phyloP scores from a whole-genome alignment of 2,888 invertebrate species.

The Drosophila mulleri region DNA sequence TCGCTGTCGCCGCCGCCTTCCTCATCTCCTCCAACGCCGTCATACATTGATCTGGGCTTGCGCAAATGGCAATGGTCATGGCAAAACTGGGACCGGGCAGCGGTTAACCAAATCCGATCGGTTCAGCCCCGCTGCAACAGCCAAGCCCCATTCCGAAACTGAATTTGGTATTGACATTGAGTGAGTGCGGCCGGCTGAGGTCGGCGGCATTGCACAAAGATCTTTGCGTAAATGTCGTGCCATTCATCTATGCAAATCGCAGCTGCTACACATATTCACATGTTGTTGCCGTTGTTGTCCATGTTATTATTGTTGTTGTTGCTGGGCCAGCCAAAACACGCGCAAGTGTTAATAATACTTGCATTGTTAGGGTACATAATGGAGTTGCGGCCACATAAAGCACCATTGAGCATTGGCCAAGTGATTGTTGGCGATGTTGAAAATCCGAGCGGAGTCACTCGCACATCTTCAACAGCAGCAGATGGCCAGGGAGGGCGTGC shows the following conservation, averaged over 20 bases:
- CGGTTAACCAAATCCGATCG: constrained; percentile 18
- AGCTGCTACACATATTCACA: not conserved
- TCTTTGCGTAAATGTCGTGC: constrained; percentile 53
- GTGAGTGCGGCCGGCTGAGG: constrained; percentile 30
- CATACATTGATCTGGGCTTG: constrained; percentile 66
- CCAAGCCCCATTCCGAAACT: constrained; percentile 28
- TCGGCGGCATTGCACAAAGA: constrained; percentile 47
- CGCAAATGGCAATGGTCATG: constrained; percentile 60
- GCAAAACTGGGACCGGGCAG: constrained; percentile 45
- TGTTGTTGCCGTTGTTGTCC: constrained; percentile 9
- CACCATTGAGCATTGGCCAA: constrained; percentile 58
- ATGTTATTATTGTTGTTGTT: constrained; percentile 24
- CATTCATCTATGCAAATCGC: constrained; percentile 50
- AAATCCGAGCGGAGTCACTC: constrained; percentile 43
- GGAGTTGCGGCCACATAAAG: constrained; percentile 44
- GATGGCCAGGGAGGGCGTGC: not conserved
- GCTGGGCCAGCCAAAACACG: constrained; percentile 24
- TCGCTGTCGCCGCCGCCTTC: constrained; percentile 32
- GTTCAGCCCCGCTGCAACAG: constrained; percentile 12
- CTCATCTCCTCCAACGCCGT: constrained; percentile 23
- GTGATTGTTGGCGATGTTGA: constrained; percentile 56
- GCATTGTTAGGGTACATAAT: constrained; percentile 48
- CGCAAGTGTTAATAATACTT: constrained; percentile 40
- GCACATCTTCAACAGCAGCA: constrained; percentile 45
- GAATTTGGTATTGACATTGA: constrained; percentile 60